Percentiles rank a stretch among this genome's conserved stretches.
These are phyloP conservation scores for Sapajus apella DNA, from an alignment of 2,113 vertebrate species.

Conservation along the genomic window DNA sequence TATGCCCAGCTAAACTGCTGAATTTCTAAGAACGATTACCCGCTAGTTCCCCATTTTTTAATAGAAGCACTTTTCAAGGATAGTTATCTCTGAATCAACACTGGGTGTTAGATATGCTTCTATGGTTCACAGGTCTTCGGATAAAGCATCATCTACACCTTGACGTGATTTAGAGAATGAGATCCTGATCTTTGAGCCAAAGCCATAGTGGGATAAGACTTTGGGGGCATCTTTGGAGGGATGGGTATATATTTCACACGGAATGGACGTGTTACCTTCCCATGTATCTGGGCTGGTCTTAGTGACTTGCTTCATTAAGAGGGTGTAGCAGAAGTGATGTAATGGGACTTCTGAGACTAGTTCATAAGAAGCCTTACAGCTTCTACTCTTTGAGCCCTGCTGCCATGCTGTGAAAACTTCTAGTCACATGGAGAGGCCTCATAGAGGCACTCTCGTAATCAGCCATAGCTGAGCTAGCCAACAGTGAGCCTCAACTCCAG, in stretches of 20 bases:
- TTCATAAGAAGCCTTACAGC: not conserved
- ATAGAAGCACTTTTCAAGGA: not conserved
- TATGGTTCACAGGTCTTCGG: not conserved
- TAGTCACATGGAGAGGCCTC: not conserved
- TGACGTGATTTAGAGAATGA: not conserved
- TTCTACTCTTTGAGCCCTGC: not conserved
- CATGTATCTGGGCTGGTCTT: not conserved
- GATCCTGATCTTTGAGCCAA: not conserved
- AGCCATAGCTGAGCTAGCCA: not conserved
- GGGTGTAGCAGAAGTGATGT: not conserved
- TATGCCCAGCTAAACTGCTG: not conserved
- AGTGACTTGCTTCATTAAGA: not conserved
- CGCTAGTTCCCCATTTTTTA: not conserved
- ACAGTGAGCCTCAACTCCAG: not conserved
- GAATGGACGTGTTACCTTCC: not conserved
- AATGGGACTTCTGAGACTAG: not conserved
- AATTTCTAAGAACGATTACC: not conserved
- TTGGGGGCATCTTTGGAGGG: not conserved
- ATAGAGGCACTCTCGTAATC: not conserved
- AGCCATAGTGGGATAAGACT: not conserved
- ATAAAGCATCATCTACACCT: not conserved
- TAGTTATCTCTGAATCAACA: not conserved
- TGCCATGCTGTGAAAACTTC: not conserved
- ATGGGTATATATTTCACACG: not conserved
- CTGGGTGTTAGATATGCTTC: not conserved